A percentile compares a stretch with the other conserved stretches of the same genome.
These are phyloP conservation scores for Eonycteris spelaea DNA, from an alignment of 2,113 vertebrate genomes.

Conservation along the genomic window DNA sequence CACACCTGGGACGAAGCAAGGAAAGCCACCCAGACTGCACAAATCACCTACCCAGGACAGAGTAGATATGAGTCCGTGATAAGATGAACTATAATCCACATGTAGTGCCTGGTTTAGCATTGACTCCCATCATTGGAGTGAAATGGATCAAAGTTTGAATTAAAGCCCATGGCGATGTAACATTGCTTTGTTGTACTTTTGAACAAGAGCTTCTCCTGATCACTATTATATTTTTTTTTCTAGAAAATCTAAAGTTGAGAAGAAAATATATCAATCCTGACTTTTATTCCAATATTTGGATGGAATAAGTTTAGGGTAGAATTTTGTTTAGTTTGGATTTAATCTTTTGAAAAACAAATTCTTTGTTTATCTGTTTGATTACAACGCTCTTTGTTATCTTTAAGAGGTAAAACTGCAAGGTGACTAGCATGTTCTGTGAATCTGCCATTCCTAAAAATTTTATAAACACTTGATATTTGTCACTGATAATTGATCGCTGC, in stretches of 20 bases:
- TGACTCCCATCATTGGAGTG: constrained; percentile 52
- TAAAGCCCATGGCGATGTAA: neutral
- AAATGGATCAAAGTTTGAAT: constrained; percentile 64
- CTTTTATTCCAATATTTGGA: constrained; percentile 72
- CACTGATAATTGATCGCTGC: constrained; percentile 84
- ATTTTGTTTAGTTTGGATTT: constrained; percentile 50
- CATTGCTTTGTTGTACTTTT: constrained; percentile 23
- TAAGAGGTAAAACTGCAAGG: constrained; percentile 81
- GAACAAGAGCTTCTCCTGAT: constrained; percentile 55
- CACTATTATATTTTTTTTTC: constrained; percentile 43
- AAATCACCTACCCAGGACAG: constrained; percentile 30
- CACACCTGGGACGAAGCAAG: constrained; percentile 57
- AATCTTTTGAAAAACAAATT: constrained; percentile 63
- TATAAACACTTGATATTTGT: constrained; percentile 85
- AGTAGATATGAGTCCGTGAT: constrained; percentile 46
- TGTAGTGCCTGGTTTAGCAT: constrained; percentile 29
- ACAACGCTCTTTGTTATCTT: constrained; percentile 80
- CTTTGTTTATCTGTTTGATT: constrained; percentile 72
- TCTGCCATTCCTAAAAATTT: constrained; percentile 78
- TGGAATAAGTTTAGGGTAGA: constrained; percentile 67
- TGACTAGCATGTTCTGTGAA: constrained; percentile 84
- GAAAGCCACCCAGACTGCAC: constrained; percentile 41
- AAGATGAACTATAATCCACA: constrained; percentile 57
- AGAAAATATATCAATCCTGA: constrained; percentile 42
- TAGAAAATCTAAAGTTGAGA: constrained; percentile 48